A percentile compares a stretch with the other conserved stretches of the same genome.
phyloP scores from a whole-genome alignment of 2,797 vertebrate genomes.

The Anas flavirostris region DNA sequence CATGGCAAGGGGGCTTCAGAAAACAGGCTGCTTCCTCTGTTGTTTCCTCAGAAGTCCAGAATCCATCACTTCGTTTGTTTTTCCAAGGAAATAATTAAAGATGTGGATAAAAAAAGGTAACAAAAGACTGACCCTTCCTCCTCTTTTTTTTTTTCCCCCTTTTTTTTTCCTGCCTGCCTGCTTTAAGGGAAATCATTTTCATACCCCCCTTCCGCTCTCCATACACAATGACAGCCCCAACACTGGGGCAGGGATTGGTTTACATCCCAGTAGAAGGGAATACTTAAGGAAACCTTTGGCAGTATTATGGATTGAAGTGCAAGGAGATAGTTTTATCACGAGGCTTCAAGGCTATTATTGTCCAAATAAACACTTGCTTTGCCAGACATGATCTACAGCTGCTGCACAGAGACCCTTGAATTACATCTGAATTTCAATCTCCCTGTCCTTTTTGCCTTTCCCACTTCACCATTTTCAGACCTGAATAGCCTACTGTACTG shows the following conservation, averaged over 20 bases:
- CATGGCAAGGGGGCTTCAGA: constrained; percentile 63
- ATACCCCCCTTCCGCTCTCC: constrained; percentile 62
- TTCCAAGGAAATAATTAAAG: constrained; percentile 87
- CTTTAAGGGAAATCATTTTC: constrained; percentile 68
- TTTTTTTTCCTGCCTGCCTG: background rate
- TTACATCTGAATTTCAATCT: constrained; percentile 44
- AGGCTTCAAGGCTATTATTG: constrained; percentile 63
- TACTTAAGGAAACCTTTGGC: constrained; percentile 73
- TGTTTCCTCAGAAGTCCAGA: constrained; percentile 71
- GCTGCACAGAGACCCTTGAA: constrained; percentile 26
- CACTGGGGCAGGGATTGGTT: constrained; percentile 41
- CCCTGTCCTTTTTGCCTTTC: background rate
- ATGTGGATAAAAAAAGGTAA: constrained; percentile 61
- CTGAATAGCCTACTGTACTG: constrained; percentile 55
- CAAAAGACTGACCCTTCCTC: constrained; percentile 41
- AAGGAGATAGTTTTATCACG: constrained; percentile 71
- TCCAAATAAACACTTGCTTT: constrained; percentile 61
- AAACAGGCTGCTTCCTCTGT: constrained; percentile 78
- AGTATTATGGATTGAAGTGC: constrained; percentile 70
- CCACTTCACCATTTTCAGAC: background rate
- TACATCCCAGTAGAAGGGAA: constrained; percentile 62
- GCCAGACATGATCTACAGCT: constrained; percentile 39
- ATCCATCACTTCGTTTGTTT: constrained; percentile 78
- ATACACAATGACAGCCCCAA: background rate
- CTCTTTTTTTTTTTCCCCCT: background rate